Evolutionary conservation across 2,797 vertebrate genomes (phyloP).

Genomic region (Heteromormyrus szaboi): DNA sequence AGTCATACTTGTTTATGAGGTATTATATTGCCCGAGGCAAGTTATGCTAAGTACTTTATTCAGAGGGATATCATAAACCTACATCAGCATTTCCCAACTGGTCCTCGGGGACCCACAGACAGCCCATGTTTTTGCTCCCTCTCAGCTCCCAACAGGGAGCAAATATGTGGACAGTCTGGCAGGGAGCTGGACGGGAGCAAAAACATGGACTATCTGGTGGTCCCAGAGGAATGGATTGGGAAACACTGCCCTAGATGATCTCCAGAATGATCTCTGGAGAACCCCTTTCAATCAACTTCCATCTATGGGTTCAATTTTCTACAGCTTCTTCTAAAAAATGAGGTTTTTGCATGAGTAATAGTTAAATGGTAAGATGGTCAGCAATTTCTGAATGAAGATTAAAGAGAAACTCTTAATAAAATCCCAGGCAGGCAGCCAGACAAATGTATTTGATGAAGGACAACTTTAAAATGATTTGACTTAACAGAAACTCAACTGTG

Average conservation of each 20-base stretch:
- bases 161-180: not conserved
- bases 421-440: not conserved
- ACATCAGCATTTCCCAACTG: not conserved
- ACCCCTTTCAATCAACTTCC: not conserved
- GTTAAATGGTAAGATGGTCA: not conserved
- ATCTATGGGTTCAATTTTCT: not conserved
- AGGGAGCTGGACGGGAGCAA: not conserved
- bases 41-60: not conserved
- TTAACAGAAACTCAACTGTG: not conserved
- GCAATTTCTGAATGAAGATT: not conserved
- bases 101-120: not conserved
- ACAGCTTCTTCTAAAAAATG: not conserved
- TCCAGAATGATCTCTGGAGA: not conserved
- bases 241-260: not conserved
- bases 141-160: not conserved
- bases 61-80: not conserved
- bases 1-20: not conserved
- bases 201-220: not conserved
- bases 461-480: not conserved
- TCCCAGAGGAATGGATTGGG: not conserved
- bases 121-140: not conserved
- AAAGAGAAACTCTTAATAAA: not conserved
- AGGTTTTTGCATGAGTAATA: not conserved
- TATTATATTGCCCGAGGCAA: not conserved
- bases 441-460: not conserved